Evolutionary conservation across 1,140 invertebrate genomes (phyloP), one percentile per base, ranked within the genome.

Genomic region (Arion vulgaris): DNA sequence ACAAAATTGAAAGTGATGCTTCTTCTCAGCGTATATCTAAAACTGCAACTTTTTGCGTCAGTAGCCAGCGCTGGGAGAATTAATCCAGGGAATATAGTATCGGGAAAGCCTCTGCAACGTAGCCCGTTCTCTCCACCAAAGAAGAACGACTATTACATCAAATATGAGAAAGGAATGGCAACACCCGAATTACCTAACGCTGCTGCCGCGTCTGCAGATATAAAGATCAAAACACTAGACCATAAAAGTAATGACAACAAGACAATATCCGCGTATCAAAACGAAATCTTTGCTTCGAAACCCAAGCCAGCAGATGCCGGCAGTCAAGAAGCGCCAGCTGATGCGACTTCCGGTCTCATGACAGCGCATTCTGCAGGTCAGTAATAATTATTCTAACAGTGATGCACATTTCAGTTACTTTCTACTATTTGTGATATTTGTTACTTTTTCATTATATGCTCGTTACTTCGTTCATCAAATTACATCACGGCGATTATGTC

Each of bases 281-380:
- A 34, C 32, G 9, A 34, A 17, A 28, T 45, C 32, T n/a, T 53
- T n/a, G 15, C 32, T 15, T 15, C 73, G 4, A 75, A 75, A 75
- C 73, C 73, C 9, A 75, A 51, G 36, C 73, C 73, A 45, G 45
- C 51, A 13, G 7, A 39, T 1, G 41, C 45, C 4, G 73, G 73
- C 45, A 75, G 73, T 26, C 73, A 75, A 34, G 73, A 51, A 4
- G 73, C 73, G 0, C 73, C 73, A 28, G 73, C 17, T 19, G 23
- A 75, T 34, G 73, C 73, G 7, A 49, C 73, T 1, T 53, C 49
- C 11, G 73, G 73, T 17, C 45, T 75, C 7, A 9, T 75, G 28
- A 75, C 73, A 32, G 28, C 32, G n/a, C 73, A 75, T 32, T 28
- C 73, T 1, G 17, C 39, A n/a, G 73, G 73, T 75, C 4, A 32